phyloP scores from a whole-genome alignment of 1,140 invertebrate genomes.

The Andricus grossulariae region DNA sequence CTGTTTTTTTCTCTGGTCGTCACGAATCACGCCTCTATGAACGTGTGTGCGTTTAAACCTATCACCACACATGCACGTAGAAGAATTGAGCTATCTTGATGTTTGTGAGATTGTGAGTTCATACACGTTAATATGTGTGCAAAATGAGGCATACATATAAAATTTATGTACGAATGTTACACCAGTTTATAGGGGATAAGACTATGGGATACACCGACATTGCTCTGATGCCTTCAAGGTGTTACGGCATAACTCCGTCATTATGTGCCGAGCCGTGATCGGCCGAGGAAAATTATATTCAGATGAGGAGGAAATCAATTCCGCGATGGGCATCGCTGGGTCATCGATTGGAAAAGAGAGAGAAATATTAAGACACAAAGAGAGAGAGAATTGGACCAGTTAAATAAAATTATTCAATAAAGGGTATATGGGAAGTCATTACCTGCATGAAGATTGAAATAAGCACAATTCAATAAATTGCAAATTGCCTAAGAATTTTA shows the following conservation, averaged over 20 bases:
- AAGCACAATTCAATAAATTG: slow-evolving; percentile 7
- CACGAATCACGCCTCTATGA: slow-evolving; percentile 56
- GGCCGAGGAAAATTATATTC: slow-evolving; percentile 72
- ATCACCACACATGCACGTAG: slow-evolving; percentile 37
- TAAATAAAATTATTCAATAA: slow-evolving; percentile 27
- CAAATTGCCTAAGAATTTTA: background rate
- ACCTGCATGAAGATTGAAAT: slow-evolving; percentile 20
- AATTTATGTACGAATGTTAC: slow-evolving; percentile 46
- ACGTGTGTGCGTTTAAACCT: slow-evolving; percentile 36
- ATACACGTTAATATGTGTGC: background rate
- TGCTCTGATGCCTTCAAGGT: slow-evolving; percentile 65
- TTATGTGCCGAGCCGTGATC: slow-evolving; percentile 65
- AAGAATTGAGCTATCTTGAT: slow-evolving; percentile 24
- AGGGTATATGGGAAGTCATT: slow-evolving; percentile 23
- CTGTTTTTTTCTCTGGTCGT: slow-evolving; percentile 32
- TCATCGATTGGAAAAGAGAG: slow-evolving; percentile 56
- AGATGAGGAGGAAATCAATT: slow-evolving; percentile 74
- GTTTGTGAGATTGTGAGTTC: too few relatives aligned
- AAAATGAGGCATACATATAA: slow-evolving; percentile 27
- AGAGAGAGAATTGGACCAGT: slow-evolving; percentile 5
- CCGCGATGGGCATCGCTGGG: slow-evolving; percentile 65
- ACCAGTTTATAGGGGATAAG: slow-evolving; percentile 58
- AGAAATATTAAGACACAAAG: background rate
- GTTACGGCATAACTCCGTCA: slow-evolving; percentile 71
- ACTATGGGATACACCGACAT: slow-evolving; percentile 47